These are phyloP conservation scores for Tiliacea citrago DNA, from an alignment of 2,888 invertebrate species.

Conservation along the genomic window DNA sequence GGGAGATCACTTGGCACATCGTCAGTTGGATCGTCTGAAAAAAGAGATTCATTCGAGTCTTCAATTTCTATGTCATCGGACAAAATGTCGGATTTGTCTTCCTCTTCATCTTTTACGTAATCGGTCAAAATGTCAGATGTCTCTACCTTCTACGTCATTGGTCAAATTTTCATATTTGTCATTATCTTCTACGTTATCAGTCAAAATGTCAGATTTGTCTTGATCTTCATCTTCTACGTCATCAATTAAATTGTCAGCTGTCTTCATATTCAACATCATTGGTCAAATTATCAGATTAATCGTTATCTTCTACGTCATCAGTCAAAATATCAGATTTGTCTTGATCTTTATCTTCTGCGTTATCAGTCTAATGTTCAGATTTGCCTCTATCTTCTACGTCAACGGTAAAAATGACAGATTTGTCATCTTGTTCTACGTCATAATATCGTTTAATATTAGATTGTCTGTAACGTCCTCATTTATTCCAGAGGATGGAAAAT, in stretches of 20 bases:
- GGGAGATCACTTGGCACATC: background rate
- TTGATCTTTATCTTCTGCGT: background rate
- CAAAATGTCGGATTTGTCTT: background rate
- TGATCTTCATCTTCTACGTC: background rate
- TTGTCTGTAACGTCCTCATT: background rate
- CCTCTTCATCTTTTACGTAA: background rate
- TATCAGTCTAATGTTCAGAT: background rate
- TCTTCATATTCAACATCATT: background rate
- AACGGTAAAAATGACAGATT: background rate
- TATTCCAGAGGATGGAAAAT: background rate
- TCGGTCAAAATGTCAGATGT: background rate
- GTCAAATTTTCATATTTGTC: background rate
- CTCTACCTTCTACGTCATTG: background rate
- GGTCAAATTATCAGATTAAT: background rate
- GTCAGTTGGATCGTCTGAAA: background rate
- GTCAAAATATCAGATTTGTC: background rate
- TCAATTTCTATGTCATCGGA: background rate
- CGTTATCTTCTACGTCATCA: background rate
- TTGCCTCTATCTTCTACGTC: background rate
- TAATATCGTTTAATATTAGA: slow-evolving; percentile 1
- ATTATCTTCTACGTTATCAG: background rate
- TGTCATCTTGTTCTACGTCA: background rate
- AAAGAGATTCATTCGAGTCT: background rate
- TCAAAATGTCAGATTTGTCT: background rate
- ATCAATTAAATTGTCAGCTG: background rate